phyloP scores from a whole-genome alignment of 1,140 invertebrate species.

The Dinoponera quadriceps region DNA sequence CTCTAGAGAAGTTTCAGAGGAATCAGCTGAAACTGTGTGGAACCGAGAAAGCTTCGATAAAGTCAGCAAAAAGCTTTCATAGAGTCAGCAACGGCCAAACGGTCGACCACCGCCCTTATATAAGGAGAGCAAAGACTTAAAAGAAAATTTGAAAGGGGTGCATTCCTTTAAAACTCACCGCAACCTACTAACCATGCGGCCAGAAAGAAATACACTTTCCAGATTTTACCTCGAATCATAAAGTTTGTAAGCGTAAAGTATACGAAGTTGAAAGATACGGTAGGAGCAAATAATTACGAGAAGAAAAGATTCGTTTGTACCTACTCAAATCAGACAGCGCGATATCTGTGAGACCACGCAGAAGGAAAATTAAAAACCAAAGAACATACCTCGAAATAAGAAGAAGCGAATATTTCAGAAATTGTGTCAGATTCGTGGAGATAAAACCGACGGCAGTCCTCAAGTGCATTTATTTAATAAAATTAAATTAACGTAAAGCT shows the following conservation, averaged over 20 bases:
- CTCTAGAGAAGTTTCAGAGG: conserved; percentile 34
- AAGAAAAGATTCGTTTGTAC: conserved; percentile 13
- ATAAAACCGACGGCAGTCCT: too few relatives aligned
- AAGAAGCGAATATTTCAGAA: not conserved
- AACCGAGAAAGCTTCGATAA: conserved; percentile 37
- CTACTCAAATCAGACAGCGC: conserved; percentile 7
- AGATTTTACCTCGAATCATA: conserved; percentile 18
- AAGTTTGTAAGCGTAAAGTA: conserved; percentile 31
- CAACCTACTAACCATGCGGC: conserved; percentile 19
- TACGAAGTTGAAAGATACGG: conserved; percentile 20
- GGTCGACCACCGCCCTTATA: conserved; percentile 19
- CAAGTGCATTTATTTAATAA: too few relatives aligned
- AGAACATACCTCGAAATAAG: not conserved
- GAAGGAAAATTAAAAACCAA: conserved; percentile 5
- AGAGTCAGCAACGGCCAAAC: conserved; percentile 63
- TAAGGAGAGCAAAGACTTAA: conserved; percentile 34
- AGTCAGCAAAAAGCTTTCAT: conserved; percentile 53
- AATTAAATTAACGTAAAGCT: too few relatives aligned
- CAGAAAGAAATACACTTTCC: conserved; percentile 28
- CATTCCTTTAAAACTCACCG: conserved; percentile 40
- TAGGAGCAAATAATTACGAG: conserved; percentile 12
- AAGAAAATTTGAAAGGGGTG: conserved; percentile 43
- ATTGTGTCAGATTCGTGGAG: not conserved
- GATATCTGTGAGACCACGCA: conserved; percentile 7
- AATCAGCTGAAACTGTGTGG: conserved; percentile 32